Conservation (phyloP, 2,888 invertebrate species). For the Drosophila rubida region DNA sequence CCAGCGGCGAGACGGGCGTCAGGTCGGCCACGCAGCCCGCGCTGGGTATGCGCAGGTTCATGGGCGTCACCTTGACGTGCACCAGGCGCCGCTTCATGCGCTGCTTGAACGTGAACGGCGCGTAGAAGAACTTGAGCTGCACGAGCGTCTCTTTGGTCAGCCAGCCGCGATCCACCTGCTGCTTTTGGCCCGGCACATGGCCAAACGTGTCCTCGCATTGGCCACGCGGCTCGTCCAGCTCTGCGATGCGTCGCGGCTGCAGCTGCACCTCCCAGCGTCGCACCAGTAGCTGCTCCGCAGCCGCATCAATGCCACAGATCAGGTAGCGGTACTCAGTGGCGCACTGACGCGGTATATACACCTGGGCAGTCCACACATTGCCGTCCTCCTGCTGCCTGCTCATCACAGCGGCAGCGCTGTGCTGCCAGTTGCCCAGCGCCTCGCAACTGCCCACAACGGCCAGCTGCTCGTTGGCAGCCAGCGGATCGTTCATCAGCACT, state of each 20-base stretch:
- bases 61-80: constrained; percentile 91
- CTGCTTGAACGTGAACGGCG: constrained; percentile 91
- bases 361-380: constrained; percentile 88
- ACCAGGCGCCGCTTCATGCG: constrained; percentile 89
- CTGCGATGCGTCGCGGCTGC: constrained; percentile 88
- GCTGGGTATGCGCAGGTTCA: constrained; percentile 87
- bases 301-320: constrained; percentile 89
- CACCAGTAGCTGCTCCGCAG: constrained; percentile 86
- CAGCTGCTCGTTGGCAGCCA: constrained; percentile 88
- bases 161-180: constrained; percentile 92
- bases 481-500: constrained; percentile 85
- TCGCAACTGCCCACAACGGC: constrained; percentile 89
- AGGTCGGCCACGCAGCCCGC: constrained; percentile 72
- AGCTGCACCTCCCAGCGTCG: constrained; percentile 93
- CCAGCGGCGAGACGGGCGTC: constrained; percentile 83
- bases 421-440: constrained; percentile 90
- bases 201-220: constrained; percentile 88
- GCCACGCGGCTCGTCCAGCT: constrained; percentile 73
- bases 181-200: constrained; percentile 86
- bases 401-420: constrained; percentile 87
- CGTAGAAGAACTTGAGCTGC: constrained; percentile 93
- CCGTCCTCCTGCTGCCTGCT: constrained; percentile 68
- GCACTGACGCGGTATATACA: constrained; percentile 89
- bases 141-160: constrained; percentile 92
- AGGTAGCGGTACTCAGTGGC: constrained; percentile 91